Conservation (phyloP, 2,888 invertebrate genomes). For the Epinotia ramella region DNA sequence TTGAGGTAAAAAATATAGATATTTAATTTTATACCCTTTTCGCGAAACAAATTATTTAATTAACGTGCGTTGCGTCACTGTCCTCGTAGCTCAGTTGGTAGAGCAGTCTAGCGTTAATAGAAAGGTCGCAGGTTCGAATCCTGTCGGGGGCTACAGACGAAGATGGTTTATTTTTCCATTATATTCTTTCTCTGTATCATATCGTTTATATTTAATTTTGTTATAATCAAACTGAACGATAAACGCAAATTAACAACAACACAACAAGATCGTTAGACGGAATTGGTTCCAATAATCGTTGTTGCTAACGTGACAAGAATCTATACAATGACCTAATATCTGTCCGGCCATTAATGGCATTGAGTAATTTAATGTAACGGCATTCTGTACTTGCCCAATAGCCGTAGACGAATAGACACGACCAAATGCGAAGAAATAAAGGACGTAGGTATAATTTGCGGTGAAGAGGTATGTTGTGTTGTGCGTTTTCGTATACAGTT, state of each 20-base stretch:
- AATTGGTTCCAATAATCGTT: conserved; percentile 59
- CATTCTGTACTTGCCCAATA: conserved; percentile 44
- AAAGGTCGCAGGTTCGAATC: too few relatives aligned
- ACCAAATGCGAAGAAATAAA: conserved; percentile 25
- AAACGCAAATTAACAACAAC: conserved; percentile 56
- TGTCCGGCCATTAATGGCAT: conserved; percentile 55
- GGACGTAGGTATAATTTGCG: conserved; percentile 25
- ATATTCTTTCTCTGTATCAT: too few relatives aligned
- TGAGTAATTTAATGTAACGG: conserved; percentile 51
- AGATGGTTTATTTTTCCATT: too few relatives aligned
- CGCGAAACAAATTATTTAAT: too few relatives aligned
- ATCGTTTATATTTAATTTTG: not conserved
- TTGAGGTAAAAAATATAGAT: not conserved
- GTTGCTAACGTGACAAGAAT: conserved; percentile 53
- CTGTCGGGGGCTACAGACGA: too few relatives aligned
- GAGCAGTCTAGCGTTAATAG: too few relatives aligned
- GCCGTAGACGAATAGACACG: conserved; percentile 37
- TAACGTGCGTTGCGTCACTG: too few relatives aligned
- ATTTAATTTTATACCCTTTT: too few relatives aligned
- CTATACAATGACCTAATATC: conserved; percentile 55
- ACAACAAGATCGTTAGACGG: conserved; percentile 56
- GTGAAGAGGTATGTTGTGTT: conserved; percentile 20
- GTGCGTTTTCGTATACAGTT: conserved; percentile 5
- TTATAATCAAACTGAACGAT: conserved; percentile 10
- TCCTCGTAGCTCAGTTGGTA: too few relatives aligned